Conservation (phyloP, 2,797 vertebrate genomes). For the Poecilia picta region DNA sequence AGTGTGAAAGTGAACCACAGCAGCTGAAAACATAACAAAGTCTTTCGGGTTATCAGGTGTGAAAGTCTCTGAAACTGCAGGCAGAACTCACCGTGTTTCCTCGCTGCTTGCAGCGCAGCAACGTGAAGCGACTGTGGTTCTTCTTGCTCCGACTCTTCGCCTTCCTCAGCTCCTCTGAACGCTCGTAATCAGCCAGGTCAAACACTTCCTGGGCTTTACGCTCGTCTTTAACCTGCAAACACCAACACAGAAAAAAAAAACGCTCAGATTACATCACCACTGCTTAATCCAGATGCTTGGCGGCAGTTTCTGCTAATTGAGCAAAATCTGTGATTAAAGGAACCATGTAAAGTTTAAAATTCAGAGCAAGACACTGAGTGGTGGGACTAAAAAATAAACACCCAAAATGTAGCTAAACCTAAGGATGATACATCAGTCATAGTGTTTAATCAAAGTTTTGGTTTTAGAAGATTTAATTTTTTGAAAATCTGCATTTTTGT, state of each 20-base stretch:
- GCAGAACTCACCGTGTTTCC: conserved; percentile 81
- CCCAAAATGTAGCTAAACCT: neutral
- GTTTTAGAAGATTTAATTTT: too few species aligned
- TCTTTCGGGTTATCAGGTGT: too few species aligned
- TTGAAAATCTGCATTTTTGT: too few species aligned
- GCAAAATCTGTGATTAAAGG: neutral
- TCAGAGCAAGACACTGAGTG: neutral
- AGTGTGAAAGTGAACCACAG: too few species aligned
- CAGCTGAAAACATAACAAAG: too few species aligned
- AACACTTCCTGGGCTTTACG: conserved; percentile 88
- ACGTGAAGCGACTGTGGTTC: conserved; percentile 93
- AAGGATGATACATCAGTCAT: too few species aligned
- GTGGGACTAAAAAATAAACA: neutral
- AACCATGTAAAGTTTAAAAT: neutral
- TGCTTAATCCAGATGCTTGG: neutral
- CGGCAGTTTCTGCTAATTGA: too few species aligned
- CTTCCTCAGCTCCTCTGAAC: conserved; percentile 93
- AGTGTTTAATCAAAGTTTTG: too few species aligned
- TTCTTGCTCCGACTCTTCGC: conserved; percentile 96
- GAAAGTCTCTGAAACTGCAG: neutral
- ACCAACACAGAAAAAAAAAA: conserved; percentile 1
- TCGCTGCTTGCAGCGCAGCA: conserved; percentile 84
- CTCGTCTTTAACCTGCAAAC: conserved; percentile 89
- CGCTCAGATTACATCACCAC: neutral
- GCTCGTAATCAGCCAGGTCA: conserved; percentile 91